These are phyloP conservation scores for Pagetopsis macropterus DNA, from an alignment of 2,797 vertebrate genomes.

Conservation along the genomic window DNA sequence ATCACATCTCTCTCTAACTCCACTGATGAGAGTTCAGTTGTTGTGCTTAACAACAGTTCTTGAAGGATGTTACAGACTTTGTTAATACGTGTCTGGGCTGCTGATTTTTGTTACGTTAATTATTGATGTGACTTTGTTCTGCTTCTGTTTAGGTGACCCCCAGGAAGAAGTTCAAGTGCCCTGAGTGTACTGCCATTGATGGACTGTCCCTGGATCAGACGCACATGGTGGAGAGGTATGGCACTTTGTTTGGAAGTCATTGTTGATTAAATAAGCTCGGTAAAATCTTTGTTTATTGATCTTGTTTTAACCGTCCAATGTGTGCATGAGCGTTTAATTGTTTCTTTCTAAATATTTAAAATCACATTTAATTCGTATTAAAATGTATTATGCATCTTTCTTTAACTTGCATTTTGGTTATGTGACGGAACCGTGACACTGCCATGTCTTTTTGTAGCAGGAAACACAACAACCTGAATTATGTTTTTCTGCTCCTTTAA, in stretches of 20 bases:
- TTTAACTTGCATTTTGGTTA: no score
- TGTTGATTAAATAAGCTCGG: neutral
- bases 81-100: constrained; percentile 32
- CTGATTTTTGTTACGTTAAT: constrained; percentile 30
- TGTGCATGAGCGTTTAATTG: neutral
- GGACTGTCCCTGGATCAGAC: constrained; percentile 98
- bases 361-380: no score
- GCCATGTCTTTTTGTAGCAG: neutral
- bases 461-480: neutral
- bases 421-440: neutral
- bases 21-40: constrained; percentile 81
- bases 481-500: neutral
- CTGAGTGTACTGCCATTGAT: constrained; percentile 98
- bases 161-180: constrained; percentile 99
- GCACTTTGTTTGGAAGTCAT: neutral
- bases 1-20: constrained; percentile 69
- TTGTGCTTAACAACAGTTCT: constrained; percentile 15
- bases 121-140: constrained; percentile 64
- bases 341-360: neutral
- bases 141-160: constrained; percentile 91
- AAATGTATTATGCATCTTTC: no score
- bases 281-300: neutral
- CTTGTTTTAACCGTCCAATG: neutral
- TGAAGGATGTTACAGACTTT: constrained; percentile 15
- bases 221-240: constrained; percentile 98